Base-by-base conservation (phyloP, 1,140 invertebrate species). In the Bemisia tabaci region DNA sequence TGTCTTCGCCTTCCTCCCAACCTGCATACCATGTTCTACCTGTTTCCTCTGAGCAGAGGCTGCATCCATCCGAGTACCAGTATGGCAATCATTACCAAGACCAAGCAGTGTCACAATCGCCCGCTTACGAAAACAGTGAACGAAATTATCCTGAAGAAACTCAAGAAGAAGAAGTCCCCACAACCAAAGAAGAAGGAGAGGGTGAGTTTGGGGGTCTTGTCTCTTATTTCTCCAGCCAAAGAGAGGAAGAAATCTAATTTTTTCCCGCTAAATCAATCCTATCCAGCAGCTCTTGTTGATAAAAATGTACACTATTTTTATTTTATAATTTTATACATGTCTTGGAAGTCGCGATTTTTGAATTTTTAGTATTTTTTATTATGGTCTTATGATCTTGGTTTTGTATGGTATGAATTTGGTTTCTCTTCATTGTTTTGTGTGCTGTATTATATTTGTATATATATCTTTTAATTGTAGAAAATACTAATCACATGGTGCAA, bases 221-320 rank as follows among this genome's bases (percentile, higher is more conserved):
- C n/a, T 91, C 89, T 67, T 92, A 92, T 77, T 91, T 91, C 78
- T 91, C 89, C 67, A 90, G 88, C 77, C 89, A 91, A 77, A 80
- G 84, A 68, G 87, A 90, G 74, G 88, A 90, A 59, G 70, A 72
- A 48, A 48, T 48, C 17, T 48, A 48, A 48, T 48, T 5, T 17
- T 17, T 48, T 17, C 33, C 33, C 17, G 33, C 33, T 48, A 5
- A 48, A 17, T 48, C 33, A 48, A 17, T 48, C 5, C 33, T 48
- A 48, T 17, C 33, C 5, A 48, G 33, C 17, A 48, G 33, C 17
- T 17, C 17, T 17, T 48, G 17, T 9, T 48, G 5, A 48, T 48
- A 48, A 48, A 48, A 48, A 48, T 17, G 5, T 9, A 9, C 5
- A 48, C 17, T 17, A 9, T 48, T 48, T 48, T 48, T 48, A 48